phyloP scores from a whole-genome alignment of 2,888 invertebrate species.

The Pollenia amentaria region DNA sequence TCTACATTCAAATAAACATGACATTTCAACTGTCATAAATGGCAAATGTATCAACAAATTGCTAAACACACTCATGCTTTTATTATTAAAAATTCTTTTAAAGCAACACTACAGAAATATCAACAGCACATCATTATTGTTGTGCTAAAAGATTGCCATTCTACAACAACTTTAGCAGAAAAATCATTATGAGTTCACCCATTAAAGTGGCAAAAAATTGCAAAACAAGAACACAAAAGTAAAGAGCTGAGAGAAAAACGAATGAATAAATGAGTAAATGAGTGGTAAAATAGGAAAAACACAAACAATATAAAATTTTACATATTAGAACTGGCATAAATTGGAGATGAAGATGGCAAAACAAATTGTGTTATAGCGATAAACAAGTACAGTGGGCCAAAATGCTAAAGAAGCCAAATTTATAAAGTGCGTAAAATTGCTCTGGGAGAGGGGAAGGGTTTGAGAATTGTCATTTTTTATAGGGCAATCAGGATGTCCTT shows the following conservation, averaged over 20 bases:
- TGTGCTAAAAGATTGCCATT: constrained; percentile 33
- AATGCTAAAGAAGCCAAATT: too few relatives aligned
- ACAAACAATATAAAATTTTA: constrained; percentile 10
- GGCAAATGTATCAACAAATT: constrained; percentile 79
- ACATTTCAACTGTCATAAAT: constrained; percentile 83
- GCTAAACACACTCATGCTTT: constrained; percentile 40
- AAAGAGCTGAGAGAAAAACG: constrained; percentile 24
- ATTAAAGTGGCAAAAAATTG: constrained; percentile 34
- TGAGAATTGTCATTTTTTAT: too few relatives aligned
- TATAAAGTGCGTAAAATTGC: too few relatives aligned
- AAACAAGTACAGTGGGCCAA: too few relatives aligned
- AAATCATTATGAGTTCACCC: constrained; percentile 54
- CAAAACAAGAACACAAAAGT: constrained; percentile 20
- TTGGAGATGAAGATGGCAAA: not conserved
- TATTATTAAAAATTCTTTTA: not conserved
- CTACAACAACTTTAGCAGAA: constrained; percentile 42
- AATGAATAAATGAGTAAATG: constrained; percentile 36
- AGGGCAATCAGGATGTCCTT: too few relatives aligned
- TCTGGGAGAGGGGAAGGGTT: too few relatives aligned
- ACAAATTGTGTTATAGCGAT: not conserved
- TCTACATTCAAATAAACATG: constrained; percentile 70
- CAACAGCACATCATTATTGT: constrained; percentile 50
- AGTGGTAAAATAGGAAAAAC: constrained; percentile 24
- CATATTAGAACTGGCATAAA: constrained; percentile 40
- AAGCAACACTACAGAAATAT: constrained; percentile 2